These are phyloP conservation scores for Sebastes jordani DNA, from an alignment of 2,797 vertebrate genomes.

Conservation along the genomic window DNA sequence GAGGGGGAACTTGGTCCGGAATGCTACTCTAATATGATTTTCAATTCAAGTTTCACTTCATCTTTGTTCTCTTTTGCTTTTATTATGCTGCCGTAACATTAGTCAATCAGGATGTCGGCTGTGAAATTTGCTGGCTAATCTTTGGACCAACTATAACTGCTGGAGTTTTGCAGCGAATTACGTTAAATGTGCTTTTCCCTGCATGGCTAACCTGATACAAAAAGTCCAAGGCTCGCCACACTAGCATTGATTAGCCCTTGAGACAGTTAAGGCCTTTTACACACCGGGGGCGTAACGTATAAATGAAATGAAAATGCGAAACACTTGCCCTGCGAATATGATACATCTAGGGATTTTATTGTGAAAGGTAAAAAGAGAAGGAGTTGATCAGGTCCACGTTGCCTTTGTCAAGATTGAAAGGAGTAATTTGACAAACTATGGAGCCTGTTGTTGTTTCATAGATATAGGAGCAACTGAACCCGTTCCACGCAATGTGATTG, in stretches of 20 bases:
- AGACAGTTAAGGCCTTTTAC: not conserved
- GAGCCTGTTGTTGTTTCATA: too few relatives aligned
- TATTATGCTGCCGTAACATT: not conserved
- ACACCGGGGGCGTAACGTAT: too few relatives aligned
- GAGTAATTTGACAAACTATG: too few relatives aligned
- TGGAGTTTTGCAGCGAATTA: not conserved
- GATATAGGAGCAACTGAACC: too few relatives aligned
- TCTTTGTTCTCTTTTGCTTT: not conserved
- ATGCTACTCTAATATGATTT: conserved; percentile 4
- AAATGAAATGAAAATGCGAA: too few relatives aligned
- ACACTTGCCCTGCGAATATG: too few relatives aligned
- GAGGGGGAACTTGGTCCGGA: not conserved
- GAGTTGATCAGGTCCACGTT: too few relatives aligned
- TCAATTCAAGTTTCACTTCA: conserved; percentile 6
- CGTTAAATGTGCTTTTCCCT: not conserved
- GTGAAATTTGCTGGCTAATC: not conserved
- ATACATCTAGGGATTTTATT: too few relatives aligned
- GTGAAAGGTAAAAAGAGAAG: too few relatives aligned
- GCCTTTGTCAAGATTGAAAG: too few relatives aligned
- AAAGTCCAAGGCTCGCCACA: not conserved
- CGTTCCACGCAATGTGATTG: too few relatives aligned
- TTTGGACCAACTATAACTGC: not conserved
- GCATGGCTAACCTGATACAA: not conserved
- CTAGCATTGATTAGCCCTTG: not conserved
- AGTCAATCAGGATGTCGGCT: not conserved